These are phyloP conservation scores for Psix sp. DNA, from an alignment of 1,140 invertebrate genomes.

Conservation along the genomic window DNA sequence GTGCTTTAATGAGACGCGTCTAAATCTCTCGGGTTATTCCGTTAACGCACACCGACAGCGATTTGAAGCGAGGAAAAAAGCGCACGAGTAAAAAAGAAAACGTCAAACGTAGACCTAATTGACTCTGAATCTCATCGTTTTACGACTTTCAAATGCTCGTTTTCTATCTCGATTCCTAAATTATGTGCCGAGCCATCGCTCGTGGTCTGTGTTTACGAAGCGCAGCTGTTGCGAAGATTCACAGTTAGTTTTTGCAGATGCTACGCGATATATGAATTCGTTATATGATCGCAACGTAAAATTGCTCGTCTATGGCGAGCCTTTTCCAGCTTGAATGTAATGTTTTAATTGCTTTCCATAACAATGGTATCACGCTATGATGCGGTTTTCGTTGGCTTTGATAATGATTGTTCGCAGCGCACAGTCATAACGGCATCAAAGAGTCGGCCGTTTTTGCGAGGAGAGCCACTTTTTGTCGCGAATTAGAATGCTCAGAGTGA, in stretches of 20 bases:
- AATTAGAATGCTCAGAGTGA: too few species aligned
- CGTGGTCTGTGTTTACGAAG: constrained; percentile 24
- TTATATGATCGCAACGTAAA: constrained; percentile 27
- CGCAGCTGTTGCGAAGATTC: constrained; percentile 34
- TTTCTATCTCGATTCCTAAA: not conserved
- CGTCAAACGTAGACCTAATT: too few species aligned
- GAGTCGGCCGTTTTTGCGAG: too few species aligned
- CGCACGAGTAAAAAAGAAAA: too few species aligned
- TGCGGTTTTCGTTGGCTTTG: constrained; percentile 40
- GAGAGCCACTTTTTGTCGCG: too few species aligned
- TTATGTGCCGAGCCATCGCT: not conserved
- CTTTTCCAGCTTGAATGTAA: constrained; percentile 44
- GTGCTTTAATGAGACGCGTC: constrained; percentile 24
- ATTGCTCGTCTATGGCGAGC: constrained; percentile 24
- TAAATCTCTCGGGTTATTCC: constrained; percentile 17
- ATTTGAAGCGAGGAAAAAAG: too few species aligned
- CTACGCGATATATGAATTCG: constrained; percentile 44
- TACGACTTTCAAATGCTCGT: too few species aligned
- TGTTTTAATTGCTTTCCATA: constrained; percentile 45
- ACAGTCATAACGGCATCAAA: constrained; percentile 23
- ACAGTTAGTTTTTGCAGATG: constrained; percentile 49
- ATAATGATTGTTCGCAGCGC: constrained; percentile 38
- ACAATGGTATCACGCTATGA: constrained; percentile 46
- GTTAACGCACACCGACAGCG: constrained; percentile 27
- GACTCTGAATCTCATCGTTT: too few species aligned